Conservation (phyloP, 2,113 vertebrate species). For the Spermophilus dauricus region DNA sequence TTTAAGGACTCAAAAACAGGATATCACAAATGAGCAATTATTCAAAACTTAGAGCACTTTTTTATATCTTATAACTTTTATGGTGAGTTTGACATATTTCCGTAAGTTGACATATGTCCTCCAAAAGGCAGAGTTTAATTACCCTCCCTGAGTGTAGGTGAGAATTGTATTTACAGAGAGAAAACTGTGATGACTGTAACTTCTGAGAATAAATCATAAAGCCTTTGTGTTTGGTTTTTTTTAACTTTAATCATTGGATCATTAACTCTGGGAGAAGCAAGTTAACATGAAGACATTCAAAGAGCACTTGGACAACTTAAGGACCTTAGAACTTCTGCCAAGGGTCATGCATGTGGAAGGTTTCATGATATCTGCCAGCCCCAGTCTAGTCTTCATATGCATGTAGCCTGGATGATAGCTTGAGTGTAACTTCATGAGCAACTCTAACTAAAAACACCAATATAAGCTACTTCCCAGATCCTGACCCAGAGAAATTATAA, state of each 20-base stretch:
- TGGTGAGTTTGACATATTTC: neutral
- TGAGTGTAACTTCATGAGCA: neutral
- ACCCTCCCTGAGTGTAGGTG: neutral
- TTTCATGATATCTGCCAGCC: neutral
- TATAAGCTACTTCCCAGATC: neutral
- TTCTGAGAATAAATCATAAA: neutral
- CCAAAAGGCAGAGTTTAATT: neutral
- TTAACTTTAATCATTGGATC: neutral
- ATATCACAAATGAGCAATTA: neutral
- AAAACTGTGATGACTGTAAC: neutral
- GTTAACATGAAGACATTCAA: neutral
- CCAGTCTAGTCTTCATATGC: neutral
- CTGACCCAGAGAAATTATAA: neutral
- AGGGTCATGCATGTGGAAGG: too few species aligned
- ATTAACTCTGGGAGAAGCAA: neutral
- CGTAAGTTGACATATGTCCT: neutral
- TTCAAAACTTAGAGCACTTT: neutral
- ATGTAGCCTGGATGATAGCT: neutral
- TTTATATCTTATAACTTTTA: neutral
- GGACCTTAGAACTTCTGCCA: too few species aligned
- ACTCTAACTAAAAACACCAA: neutral
- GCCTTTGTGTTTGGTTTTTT: neutral
- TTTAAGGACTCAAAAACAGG: neutral
- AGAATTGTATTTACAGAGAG: neutral
- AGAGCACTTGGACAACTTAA: neutral